Conservation (phyloP, 2,113 vertebrate genomes). For the Siniperca chuatsi region DNA sequence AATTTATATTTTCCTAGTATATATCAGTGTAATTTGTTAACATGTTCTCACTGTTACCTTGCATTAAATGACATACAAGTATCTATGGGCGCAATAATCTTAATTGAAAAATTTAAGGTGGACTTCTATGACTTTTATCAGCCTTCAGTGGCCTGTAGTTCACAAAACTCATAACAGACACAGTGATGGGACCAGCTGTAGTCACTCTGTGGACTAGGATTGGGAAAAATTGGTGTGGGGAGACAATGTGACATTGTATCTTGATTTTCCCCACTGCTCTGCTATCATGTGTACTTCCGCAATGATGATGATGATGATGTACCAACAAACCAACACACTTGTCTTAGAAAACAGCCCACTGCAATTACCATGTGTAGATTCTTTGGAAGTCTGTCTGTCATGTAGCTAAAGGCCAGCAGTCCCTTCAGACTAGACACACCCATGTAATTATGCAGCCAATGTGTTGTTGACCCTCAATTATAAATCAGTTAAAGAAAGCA, state of each 20-base stretch:
- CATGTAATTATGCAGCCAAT: constrained; percentile 28
- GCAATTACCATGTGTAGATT: neutral
- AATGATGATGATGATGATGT: neutral
- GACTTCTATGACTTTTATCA: neutral
- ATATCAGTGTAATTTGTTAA: too few species aligned
- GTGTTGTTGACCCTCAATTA: constrained; percentile 41
- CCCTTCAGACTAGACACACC: constrained; percentile 3
- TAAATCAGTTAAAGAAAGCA: constrained; percentile 17
- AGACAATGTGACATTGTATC: neutral
- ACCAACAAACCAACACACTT: neutral
- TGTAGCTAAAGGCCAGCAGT: neutral
- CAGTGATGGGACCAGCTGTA: neutral
- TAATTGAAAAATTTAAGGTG: neutral
- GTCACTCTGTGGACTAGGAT: neutral
- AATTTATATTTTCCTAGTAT: neutral
- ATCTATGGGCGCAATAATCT: neutral
- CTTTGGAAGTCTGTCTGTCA: neutral
- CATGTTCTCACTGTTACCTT: neutral
- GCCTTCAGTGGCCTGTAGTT: neutral
- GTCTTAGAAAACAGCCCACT: neutral
- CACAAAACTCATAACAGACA: constrained; percentile 11
- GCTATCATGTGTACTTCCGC: neutral
- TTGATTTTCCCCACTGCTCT: neutral
- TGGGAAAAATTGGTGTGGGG: neutral
- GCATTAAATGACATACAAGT: neutral